phyloP scores from a whole-genome alignment of 2,113 vertebrate genomes.

The Gymnobelideus leadbeateri region DNA sequence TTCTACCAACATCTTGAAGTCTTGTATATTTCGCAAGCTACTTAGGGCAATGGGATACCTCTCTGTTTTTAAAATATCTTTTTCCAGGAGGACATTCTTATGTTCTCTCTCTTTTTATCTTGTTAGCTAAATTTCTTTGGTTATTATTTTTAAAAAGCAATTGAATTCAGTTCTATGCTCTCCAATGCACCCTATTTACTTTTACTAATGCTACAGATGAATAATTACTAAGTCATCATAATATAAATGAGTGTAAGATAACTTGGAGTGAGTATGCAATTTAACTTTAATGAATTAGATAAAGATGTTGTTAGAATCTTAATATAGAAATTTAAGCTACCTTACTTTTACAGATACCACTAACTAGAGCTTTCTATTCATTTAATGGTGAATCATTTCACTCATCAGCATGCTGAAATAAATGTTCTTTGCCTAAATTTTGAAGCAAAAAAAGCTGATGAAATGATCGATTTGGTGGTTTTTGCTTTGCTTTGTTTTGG shows the following conservation, averaged over 20 bases:
- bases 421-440: constrained; percentile 22
- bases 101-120: neutral
- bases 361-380: neutral
- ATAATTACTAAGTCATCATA: neutral
- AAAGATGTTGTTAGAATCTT: neutral
- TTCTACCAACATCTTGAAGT: neutral
- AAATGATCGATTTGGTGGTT: neutral
- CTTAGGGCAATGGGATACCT: neutral
- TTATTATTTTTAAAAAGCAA: neutral
- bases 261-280: neutral
- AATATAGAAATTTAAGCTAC: neutral
- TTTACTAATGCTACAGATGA: neutral
- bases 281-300: neutral
- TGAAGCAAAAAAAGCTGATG: neutral
- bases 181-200: neutral
- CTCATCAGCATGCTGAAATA: neutral
- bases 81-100: too few species aligned
- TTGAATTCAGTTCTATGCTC: neutral
- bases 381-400: neutral
- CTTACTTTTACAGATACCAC: neutral
- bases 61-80: neutral
- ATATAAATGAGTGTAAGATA: neutral
- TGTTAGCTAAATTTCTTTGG: neutral
- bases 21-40: neutral
- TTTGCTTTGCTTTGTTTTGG: constrained; percentile 7